Percentiles rank a stretch among this genome's conserved stretches.
These are phyloP conservation scores for Nebria ingens DNA, from an alignment of 1,140 invertebrate genomes.

Conservation along the genomic window DNA sequence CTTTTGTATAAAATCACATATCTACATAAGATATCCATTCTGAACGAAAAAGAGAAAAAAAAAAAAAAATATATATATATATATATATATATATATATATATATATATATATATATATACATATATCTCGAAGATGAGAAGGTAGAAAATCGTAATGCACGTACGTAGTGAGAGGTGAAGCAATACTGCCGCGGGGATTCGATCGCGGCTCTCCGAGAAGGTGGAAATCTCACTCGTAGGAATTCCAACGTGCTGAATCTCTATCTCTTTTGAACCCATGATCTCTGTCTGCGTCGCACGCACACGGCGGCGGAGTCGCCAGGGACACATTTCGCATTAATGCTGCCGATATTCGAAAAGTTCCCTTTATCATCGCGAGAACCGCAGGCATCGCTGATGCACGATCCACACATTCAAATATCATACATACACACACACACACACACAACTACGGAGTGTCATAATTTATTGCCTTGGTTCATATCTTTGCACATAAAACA, in stretches of 20 bases:
- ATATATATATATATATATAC: too few species aligned
- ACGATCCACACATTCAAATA: background rate
- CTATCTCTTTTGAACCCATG: background rate
- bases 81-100: too few species aligned
- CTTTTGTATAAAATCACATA: too few species aligned
- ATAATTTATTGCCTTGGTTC: conserved; percentile 8
- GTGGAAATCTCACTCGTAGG: conserved; percentile 2
- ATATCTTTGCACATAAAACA: background rate
- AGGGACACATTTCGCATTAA: conserved; percentile 6
- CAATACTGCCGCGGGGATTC: background rate
- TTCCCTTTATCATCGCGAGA: conserved; percentile 8
- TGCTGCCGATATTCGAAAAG: conserved; percentile 4
- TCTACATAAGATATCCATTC: too few species aligned
- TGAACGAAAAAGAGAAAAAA: too few species aligned
- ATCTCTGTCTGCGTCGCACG: background rate
- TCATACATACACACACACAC: too few species aligned
- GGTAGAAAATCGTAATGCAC: background rate
- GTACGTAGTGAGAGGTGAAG: too few species aligned
- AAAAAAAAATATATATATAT: too few species aligned
- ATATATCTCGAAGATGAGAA: too few species aligned
- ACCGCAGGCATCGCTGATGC: background rate
- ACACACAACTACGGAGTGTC: background rate
- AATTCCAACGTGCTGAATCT: background rate
- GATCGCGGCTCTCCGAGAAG: background rate
- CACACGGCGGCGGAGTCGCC: background rate